phyloP scores from a whole-genome alignment of 2,888 invertebrate species.

The Campaea margaritaria region DNA sequence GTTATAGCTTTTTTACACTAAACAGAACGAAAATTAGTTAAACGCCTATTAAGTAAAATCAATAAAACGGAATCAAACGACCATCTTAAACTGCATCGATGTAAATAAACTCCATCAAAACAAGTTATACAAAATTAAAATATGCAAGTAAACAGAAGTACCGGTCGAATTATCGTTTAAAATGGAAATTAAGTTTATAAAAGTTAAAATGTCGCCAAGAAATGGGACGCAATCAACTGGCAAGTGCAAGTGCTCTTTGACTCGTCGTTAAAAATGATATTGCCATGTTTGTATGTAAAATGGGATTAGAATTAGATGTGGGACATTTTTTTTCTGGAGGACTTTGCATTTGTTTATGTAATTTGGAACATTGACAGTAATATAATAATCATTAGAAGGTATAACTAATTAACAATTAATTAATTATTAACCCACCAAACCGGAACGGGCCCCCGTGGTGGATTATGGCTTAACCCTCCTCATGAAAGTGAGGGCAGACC shows the following conservation, averaged over 20 bases:
- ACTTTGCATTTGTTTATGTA: neutral
- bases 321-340: neutral
- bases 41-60: slow-evolving; percentile 7
- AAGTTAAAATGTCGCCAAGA: slow-evolving; percentile 45
- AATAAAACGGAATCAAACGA: slow-evolving; percentile 1
- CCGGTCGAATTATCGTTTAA: slow-evolving; percentile 25
- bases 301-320: neutral
- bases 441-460: too few relatives aligned
- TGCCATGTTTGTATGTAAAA: slow-evolving; percentile 13
- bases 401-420: too few relatives aligned
- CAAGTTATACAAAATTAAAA: slow-evolving; percentile 27
- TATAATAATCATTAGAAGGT: too few relatives aligned
- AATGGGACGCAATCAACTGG: slow-evolving; percentile 52
- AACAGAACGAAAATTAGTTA: neutral
- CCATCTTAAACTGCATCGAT: slow-evolving; percentile 1
- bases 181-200: slow-evolving; percentile 51
- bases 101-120: slow-evolving; percentile 20
- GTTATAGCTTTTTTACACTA: neutral
- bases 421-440: too few relatives aligned
- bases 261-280: slow-evolving; percentile 22
- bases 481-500: too few relatives aligned
- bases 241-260: slow-evolving; percentile 45
- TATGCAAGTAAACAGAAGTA: slow-evolving; percentile 25
- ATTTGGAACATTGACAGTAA: too few relatives aligned
- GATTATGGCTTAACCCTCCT: too few relatives aligned